Conservation (phyloP, 2,113 vertebrate species). For the Talpa occidentalis region DNA sequence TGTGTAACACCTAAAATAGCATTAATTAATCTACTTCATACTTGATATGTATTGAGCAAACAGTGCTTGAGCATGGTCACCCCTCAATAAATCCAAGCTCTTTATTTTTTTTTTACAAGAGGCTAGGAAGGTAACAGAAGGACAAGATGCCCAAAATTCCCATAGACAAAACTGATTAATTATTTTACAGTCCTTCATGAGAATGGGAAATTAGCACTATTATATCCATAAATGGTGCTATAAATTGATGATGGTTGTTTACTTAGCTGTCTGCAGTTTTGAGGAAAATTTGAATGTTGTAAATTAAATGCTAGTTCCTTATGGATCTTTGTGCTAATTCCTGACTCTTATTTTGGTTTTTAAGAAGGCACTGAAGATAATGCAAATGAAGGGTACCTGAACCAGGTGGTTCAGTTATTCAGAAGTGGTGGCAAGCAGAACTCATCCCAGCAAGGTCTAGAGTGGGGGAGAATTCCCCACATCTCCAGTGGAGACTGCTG, state of each 20-base stretch:
- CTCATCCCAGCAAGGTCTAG: too few species aligned
- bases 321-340: neutral
- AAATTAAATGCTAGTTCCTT: neutral
- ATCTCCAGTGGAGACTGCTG: accelerated
- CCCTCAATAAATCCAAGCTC: neutral
- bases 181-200: neutral
- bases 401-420: neutral
- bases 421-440: neutral
- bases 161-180: neutral
- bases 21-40: neutral
- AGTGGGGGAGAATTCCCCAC: neutral
- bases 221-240: neutral
- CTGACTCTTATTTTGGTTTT: neutral
- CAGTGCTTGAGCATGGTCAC: neutral
- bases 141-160: neutral
- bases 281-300: neutral
- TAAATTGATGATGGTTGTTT: neutral
- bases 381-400: neutral
- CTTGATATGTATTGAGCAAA: neutral
- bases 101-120: neutral
- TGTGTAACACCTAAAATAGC: neutral
- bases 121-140: neutral
- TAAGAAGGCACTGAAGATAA: neutral
- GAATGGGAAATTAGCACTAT: neutral
- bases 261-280: neutral